Percentiles rank a stretch among this genome's conserved stretches.
These are phyloP conservation scores for Pilophorus perplexus DNA, from an alignment of 2,888 invertebrate species.

Conservation along the genomic window DNA sequence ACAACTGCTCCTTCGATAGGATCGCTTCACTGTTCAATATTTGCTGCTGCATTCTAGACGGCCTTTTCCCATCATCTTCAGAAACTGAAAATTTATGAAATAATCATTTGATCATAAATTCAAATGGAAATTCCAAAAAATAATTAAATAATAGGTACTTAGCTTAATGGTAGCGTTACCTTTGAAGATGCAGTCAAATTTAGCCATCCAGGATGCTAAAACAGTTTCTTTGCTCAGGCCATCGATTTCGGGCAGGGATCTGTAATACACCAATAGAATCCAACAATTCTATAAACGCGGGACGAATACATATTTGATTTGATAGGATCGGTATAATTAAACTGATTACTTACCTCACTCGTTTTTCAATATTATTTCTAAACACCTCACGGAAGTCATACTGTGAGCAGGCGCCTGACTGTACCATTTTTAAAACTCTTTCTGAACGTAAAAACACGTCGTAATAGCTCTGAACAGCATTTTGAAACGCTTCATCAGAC, in stretches of 20 bases:
- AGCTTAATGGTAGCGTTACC: too few relatives aligned
- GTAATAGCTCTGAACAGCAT: conserved; percentile 93
- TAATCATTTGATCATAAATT: too few relatives aligned
- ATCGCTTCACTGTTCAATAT: conserved; percentile 89
- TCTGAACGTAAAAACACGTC: conserved; percentile 97
- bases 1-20: conserved; percentile 97
- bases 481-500: conserved; percentile 97
- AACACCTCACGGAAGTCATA: conserved; percentile 98
- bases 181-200: conserved; percentile 97
- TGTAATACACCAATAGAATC: conserved; percentile 53
- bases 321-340: background rate
- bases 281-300: background rate
- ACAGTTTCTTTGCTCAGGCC: conserved; percentile 99
- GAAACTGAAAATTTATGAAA: conserved; percentile 63
- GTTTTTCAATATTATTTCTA: conserved; percentile 96
- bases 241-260: conserved; percentile 98
- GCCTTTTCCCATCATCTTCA: conserved; percentile 83
- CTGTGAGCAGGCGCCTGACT: conserved; percentile 95
- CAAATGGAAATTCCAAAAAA: too few relatives aligned
- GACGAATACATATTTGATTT: background rate
- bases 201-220: conserved; percentile 98
- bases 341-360: conserved; percentile 70
- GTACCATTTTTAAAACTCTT: conserved; percentile 92
- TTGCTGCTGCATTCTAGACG: conserved; percentile 83
- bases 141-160: too few relatives aligned